These are phyloP conservation scores for Oxyteleia sp. DNA, from an alignment of 2,888 invertebrate species.

Conservation along the genomic window DNA sequence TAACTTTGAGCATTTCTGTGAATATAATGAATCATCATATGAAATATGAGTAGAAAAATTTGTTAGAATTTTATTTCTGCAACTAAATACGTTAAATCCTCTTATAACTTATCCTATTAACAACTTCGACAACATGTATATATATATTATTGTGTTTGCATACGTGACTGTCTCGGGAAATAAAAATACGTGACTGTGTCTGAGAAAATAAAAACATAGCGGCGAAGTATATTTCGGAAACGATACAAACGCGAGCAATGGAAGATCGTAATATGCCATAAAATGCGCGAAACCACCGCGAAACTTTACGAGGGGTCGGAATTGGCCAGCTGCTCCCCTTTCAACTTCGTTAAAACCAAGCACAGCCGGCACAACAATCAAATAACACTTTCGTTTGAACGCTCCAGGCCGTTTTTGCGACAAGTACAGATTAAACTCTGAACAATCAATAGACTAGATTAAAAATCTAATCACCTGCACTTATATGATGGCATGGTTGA, in stretches of 20 bases:
- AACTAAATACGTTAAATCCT: too few relatives aligned
- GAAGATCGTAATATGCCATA: conserved; percentile 42
- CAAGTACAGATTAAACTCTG: conserved; percentile 22
- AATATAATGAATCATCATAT: too few relatives aligned
- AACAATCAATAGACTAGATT: conserved; percentile 41
- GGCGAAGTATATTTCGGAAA: conserved; percentile 15
- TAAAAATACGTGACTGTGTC: too few relatives aligned
- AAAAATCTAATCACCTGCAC: conserved; percentile 15
- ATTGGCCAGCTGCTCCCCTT: conserved; percentile 67
- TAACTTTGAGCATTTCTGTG: too few relatives aligned
- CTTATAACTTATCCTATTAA: too few relatives aligned
- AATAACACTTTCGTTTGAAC: conserved; percentile 51
- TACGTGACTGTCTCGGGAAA: too few relatives aligned
- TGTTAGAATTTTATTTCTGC: too few relatives aligned
- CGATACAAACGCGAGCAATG: conserved; percentile 13
- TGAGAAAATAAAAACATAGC: neutral
- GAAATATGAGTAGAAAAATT: too few relatives aligned
- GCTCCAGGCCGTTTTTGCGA: conserved; percentile 34
- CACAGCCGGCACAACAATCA: conserved; percentile 60
- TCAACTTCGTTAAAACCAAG: conserved; percentile 55
- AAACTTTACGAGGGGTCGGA: conserved; percentile 51
- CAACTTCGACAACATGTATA: too few relatives aligned
- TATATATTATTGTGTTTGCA: too few relatives aligned
- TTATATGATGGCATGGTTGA: too few relatives aligned
- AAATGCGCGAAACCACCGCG: conserved; percentile 55